Evolutionary conservation across 2,888 invertebrate genomes (phyloP), one percentile per base, ranked within the genome.

Genomic region (Chydorus sphaericus): DNA sequence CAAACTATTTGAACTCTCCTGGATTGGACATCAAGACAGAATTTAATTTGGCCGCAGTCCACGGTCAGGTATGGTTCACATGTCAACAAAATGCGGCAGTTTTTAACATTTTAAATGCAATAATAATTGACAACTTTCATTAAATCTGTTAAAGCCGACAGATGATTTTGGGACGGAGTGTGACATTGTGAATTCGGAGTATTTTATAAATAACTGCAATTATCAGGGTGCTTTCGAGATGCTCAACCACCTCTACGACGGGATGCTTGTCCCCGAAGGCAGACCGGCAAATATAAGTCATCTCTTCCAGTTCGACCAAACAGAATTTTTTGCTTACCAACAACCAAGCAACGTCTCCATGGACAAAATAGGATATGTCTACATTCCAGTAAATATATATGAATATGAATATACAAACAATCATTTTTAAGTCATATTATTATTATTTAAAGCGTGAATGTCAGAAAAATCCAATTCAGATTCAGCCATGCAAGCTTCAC

Each of bases 201-300:
- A 62, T 23, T 63, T 65, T 55, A 61, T 66, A 36, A 65, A 65
- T 59, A 62, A 66, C 51, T 68, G 68, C 52, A 61, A 62, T 51
- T 68, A 66, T 59, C 60, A 62, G 26, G 65, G 65, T 1, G 67
- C 64, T 11, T 66, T 57, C 55, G 62, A 65, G 23, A 61, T 65
- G 54, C 60, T 66, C 26, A 66, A 66, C 55, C 60, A 62, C 55
- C 58, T 67, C 10, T 66, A 66, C 55, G 65, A 62, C 5, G 62
- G 60, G 23, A 44, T 57, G 31, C 55, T 63, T 23, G 6, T n/a
- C 29, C 16, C 50, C 31, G 30, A 56, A 59, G 58, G 60, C 59
- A 59, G 54, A 29, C 51, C 23, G 26, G 18, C 18, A 57, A 8
- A n/a, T 39, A n/a, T 38, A 53, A 16, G 30, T n/a, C 11, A 36